Percentiles rank a stretch among this genome's conserved stretches.
phyloP scores from a whole-genome alignment of 2,888 invertebrate species.

The Xestia rhomboidea region DNA sequence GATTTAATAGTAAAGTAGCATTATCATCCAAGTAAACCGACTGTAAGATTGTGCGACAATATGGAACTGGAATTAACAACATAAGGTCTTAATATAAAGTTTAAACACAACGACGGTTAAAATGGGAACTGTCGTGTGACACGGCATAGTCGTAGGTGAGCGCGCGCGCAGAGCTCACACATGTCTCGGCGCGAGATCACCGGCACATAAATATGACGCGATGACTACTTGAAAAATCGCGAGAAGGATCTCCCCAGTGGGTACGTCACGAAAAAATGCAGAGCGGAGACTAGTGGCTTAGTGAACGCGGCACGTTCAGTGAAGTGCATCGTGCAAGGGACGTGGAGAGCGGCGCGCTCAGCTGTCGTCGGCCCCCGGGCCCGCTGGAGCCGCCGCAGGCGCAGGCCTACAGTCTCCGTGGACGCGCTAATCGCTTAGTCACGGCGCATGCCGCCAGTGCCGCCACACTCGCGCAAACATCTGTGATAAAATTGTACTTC shows the following conservation, averaged over 20 bases:
- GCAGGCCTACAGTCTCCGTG: constrained; percentile 65
- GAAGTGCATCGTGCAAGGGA: constrained; percentile 74
- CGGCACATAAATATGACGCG: constrained; percentile 47
- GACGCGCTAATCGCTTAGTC: constrained; percentile 82
- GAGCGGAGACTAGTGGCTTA: constrained; percentile 33
- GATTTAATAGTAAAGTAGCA: constrained; percentile 11
- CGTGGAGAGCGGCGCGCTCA: constrained; percentile 60
- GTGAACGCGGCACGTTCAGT: constrained; percentile 68
- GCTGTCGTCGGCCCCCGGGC: constrained; percentile 63
- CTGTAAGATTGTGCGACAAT: constrained; percentile 15
- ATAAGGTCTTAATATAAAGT: constrained; percentile 50
- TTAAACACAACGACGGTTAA: constrained; percentile 62
- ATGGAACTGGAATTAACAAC: constrained; percentile 41
- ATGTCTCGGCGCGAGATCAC: constrained; percentile 48
- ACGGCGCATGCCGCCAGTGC: constrained; percentile 76
- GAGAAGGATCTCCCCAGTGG: constrained; percentile 47
- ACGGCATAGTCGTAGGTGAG: constrained; percentile 59
- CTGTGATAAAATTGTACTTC: constrained; percentile 74
- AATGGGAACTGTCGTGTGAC: constrained; percentile 52
- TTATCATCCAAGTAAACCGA: constrained; percentile 1
- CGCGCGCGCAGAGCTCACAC: constrained; percentile 64
- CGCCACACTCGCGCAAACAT: constrained; percentile 76
- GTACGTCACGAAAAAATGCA: constrained; percentile 56
- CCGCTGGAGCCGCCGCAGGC: constrained; percentile 55
- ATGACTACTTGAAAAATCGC: constrained; percentile 42